Percentiles rank a stretch among this genome's conserved stretches.
phyloP scores from a whole-genome alignment of 2,888 invertebrate species.

The Acanthosoma haemorrhoidale region DNA sequence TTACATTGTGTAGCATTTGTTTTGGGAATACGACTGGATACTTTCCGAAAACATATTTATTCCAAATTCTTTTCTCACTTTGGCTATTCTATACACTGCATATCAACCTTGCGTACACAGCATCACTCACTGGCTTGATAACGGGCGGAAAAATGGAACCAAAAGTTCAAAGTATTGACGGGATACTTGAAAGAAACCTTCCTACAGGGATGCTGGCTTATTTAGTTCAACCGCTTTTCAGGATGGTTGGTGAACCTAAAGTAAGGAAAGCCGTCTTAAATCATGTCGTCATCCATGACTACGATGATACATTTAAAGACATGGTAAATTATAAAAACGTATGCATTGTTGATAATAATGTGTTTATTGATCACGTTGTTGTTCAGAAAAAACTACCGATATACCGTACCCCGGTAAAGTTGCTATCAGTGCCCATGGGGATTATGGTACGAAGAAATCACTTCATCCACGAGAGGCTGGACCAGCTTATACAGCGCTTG shows the following conservation, averaged over 20 bases:
- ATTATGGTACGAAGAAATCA: conserved; percentile 18
- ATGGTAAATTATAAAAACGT: background rate
- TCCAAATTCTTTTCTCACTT: background rate
- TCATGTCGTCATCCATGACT: background rate
- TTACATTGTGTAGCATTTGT: background rate
- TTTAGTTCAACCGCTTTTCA: background rate
- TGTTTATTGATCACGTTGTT: background rate
- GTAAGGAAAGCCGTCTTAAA: background rate
- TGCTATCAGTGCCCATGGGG: background rate
- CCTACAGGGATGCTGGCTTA: background rate
- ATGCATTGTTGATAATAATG: background rate
- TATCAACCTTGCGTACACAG: conserved; percentile 14
- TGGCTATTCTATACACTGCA: conserved; percentile 15
- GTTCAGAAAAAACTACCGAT: background rate
- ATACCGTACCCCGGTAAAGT: background rate
- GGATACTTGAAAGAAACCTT: background rate
- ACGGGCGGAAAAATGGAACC: conserved; percentile 10
- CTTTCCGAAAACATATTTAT: background rate
- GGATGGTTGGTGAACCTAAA: background rate
- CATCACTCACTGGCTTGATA: conserved; percentile 13
- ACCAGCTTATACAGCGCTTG: background rate
- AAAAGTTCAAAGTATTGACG: background rate
- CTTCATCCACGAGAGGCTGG: conserved; percentile 1
- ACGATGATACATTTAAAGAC: background rate
- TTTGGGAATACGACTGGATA: conserved; percentile 12